Evolutionary conservation across 1,140 invertebrate genomes (phyloP), one percentile per base, ranked within the genome.

Genomic region (Brachionus rotundiformis): DNA sequence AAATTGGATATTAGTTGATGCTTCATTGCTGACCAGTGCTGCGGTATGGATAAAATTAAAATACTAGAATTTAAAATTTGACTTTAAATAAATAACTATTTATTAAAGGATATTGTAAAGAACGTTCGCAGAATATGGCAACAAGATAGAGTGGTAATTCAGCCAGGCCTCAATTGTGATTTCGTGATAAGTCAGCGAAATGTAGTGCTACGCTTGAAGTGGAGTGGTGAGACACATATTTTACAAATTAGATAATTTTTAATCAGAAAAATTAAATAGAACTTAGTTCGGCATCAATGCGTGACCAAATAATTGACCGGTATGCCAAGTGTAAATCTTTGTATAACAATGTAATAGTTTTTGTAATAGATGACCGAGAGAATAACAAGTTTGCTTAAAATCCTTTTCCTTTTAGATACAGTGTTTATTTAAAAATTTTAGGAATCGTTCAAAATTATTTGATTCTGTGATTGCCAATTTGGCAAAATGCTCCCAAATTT

Each of bases 381-480:
- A 63, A 54, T 59, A 79, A 79, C 73, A 77, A 59, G 73, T 77
- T 44, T 75, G 33, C 7, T 10, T 25, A 16, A 19, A n/a, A n/a
- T n/a, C n/a, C n/a, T n/a, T n/a, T n/a, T n/a, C n/a, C n/a, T n/a
- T n/a, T n/a, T n/a, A n/a, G n/a, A n/a, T n/a, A n/a, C n/a, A n/a
- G n/a, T n/a, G n/a, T n/a, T n/a, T n/a, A n/a, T n/a, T n/a, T n/a
- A n/a, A 68, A 31, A 19, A 31, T 36, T 36, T 3, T 11, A 68
- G 63, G 29, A 73, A 73, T 73, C 33, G 68, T 11, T 44, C 68
- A 19, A 73, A 73, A 73, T 73, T 79, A 16, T 79, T 79, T 79
- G 47, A 79, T 23, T 79, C 76, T n/a, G 76, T 63, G 16, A 39
- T 79, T 23, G 59, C 31, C 8, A 54, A 79, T 59, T 39, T 79